A percentile compares a stretch with the other conserved stretches of the same genome.
phyloP scores from a whole-genome alignment of 2,797 vertebrate species.

The Falco biarmicus region DNA sequence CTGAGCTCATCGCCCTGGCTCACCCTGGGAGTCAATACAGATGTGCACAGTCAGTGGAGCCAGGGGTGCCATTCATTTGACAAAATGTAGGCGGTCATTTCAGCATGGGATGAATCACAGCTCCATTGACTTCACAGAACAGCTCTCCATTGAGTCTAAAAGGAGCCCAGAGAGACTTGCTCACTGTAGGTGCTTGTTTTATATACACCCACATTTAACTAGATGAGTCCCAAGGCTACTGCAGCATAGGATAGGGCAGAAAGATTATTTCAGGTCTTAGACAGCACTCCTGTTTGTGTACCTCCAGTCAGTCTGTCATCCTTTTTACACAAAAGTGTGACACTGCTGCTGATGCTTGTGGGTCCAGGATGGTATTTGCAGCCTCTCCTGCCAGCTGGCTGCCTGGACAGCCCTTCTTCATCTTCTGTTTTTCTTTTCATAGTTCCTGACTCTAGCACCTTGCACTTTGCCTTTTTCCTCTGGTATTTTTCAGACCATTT shows the following conservation, averaged over 20 bases:
- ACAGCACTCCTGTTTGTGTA: background rate
- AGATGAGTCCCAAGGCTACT: background rate
- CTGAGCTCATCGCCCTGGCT: background rate
- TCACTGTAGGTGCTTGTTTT: background rate
- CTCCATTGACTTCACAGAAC: conserved; percentile 11
- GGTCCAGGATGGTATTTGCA: background rate
- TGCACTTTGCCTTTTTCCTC: background rate
- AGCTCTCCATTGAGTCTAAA: conserved; percentile 1
- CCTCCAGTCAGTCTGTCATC: background rate
- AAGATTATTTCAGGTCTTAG: background rate
- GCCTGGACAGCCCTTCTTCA: background rate
- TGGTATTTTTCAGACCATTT: background rate
- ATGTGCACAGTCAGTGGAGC: background rate
- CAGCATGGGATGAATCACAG: conserved; percentile 5
- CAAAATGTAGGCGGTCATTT: background rate
- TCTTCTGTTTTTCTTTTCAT: background rate
- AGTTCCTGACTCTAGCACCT: background rate
- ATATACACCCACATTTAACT: background rate
- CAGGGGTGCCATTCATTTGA: conserved; percentile 3
- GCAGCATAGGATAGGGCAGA: background rate
- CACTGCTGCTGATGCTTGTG: background rate
- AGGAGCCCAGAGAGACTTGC: background rate
- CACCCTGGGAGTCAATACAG: background rate
- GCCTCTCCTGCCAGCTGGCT: background rate
- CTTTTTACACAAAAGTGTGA: background rate